Evolutionary conservation across 2,113 vertebrate species (phyloP).

Genomic region (Ginglymostoma cirratum): DNA sequence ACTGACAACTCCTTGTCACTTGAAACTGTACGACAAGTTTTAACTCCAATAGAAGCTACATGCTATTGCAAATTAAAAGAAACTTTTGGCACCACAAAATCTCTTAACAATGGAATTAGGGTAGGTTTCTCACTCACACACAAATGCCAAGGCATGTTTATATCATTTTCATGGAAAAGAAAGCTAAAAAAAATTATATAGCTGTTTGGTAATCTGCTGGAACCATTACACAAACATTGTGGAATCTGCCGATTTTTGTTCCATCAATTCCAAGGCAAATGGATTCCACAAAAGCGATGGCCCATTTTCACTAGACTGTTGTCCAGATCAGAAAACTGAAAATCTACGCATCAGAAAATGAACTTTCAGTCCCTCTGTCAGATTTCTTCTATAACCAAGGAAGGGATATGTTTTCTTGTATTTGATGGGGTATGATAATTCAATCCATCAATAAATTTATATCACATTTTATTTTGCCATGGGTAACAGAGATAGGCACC

Average conservation of each 20-base stretch:
- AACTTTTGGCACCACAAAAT: background rate
- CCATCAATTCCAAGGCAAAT: background rate
- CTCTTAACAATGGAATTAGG: background rate
- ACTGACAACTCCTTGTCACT: background rate
- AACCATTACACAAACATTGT: background rate
- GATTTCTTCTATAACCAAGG: background rate
- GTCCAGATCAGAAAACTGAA: background rate
- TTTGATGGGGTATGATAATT: background rate
- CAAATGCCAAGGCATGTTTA: background rate
- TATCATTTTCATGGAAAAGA: background rate
- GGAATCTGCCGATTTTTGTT: background rate
- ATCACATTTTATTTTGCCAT: background rate
- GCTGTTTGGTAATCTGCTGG: background rate
- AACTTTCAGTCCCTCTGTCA: background rate
- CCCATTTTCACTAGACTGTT: background rate
- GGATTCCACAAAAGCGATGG: background rate
- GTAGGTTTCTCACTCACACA: background rate
- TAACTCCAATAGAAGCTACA: background rate
- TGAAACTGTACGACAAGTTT: background rate
- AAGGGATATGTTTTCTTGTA: background rate
- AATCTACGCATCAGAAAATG: background rate
- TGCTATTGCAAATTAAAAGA: background rate
- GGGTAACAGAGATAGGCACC: background rate
- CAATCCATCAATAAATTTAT: background rate
- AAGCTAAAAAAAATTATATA: background rate